Base-by-base conservation (phyloP, 2,113 vertebrate genomes). In the Equus quagga region DNA sequence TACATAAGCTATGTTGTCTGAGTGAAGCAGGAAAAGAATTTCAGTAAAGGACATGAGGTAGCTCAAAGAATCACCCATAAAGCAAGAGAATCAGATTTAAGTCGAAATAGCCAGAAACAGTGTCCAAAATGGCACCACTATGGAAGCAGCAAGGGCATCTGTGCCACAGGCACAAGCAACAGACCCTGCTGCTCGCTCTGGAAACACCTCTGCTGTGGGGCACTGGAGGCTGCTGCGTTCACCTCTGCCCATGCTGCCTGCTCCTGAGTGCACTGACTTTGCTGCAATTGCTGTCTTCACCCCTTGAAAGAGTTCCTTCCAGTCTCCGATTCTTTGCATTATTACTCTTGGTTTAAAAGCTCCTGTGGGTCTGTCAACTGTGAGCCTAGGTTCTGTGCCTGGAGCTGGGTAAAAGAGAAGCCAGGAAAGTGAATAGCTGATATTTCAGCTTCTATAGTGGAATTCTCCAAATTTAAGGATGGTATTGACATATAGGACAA, bases 401-500 rank as follows among this genome's bases (percentile, higher is more conserved):
- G 14, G 24, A 23, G 15, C 51, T 10, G 60, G 33, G 8, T n/a
- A 36, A 64, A 87, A 92, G 28, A 85, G 21, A 93, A 73, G 26
- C 65, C 83, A 79, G 54, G 19, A 41, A 62, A 79, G 19, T 64
- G 44, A 83, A 31, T 36, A n/a, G 58, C 62, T 78, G 60, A 24
- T 18, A 70, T 64, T 76, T 72, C 72, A 85, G 64, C 24, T 65
- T 58, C 31, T 23, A 1, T 21, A 33, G 56, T 58, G 15, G 31
- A 33, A 49, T 88, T 76, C 41, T 85, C 70, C 31, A 89, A 33
- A 92, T 64, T 73, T n/a, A 95, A 93, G 72, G 62, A 64, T 58
- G 46, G 33, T 41, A 49, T 5, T 49, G 44, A 46, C 36, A 79
- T 26, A 56, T 15, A 89, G 31, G 14, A 79, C 19, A 41, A 4